A percentile compares a stretch with the other conserved stretches of the same genome.
Conservation (phyloP, 2,113 vertebrate genomes). For the Tyto alba region DNA sequence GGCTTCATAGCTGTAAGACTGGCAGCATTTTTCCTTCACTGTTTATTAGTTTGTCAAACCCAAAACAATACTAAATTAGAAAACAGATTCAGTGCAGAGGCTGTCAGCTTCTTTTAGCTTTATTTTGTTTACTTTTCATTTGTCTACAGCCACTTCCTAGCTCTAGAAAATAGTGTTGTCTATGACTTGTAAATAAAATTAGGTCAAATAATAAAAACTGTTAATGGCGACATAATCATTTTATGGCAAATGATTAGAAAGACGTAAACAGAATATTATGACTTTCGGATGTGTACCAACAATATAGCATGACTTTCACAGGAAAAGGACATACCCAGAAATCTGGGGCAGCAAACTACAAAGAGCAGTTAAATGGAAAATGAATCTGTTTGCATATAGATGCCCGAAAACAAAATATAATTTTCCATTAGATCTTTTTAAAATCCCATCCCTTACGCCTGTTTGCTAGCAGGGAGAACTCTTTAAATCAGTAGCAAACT, state of each 20-base stretch:
- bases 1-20: not conserved
- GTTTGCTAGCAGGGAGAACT: not conserved
- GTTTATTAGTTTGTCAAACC: constrained; percentile 9
- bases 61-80: constrained; percentile 17
- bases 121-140: constrained; percentile 48
- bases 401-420: not conserved
- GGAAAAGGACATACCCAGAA: not conserved
- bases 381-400: not conserved
- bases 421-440: constrained; percentile 25
- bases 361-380: constrained; percentile 25
- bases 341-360: not conserved
- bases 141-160: constrained; percentile 10
- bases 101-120: constrained; percentile 15
- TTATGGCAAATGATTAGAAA: not conserved
- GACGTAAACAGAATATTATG: not conserved
- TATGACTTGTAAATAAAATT: constrained; percentile 15
- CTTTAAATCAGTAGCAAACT: constrained; percentile 36
- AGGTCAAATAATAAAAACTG: constrained; percentile 26
- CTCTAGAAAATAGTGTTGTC: constrained; percentile 1
- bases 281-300: not conserved
- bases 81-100: not conserved
- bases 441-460: not conserved
- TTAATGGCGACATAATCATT: constrained; percentile 15
- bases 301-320: not conserved
- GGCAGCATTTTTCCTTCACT: not conserved